These are phyloP conservation scores for Chloromyia formosa DNA, from an alignment of 2,888 invertebrate species.

Conservation along the genomic window DNA sequence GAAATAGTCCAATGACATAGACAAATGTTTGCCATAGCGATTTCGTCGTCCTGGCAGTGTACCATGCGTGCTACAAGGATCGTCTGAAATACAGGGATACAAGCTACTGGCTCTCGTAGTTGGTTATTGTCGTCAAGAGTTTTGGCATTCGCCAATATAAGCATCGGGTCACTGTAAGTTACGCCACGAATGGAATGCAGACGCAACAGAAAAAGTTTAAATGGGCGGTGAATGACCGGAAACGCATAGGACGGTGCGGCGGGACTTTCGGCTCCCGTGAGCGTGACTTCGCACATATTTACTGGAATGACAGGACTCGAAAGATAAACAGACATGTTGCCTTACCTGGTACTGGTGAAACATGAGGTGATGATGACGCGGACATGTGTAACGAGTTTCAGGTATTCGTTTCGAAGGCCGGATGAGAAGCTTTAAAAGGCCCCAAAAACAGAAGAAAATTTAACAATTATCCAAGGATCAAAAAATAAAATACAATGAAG, in stretches of 20 bases:
- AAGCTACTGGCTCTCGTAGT: too few relatives aligned
- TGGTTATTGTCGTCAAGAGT: background rate
- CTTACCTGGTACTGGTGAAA: too few relatives aligned
- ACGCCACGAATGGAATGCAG: background rate
- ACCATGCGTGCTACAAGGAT: too few relatives aligned
- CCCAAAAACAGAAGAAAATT: too few relatives aligned
- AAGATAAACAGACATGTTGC: conserved; percentile 8
- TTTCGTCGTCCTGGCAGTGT: conserved; percentile 9
- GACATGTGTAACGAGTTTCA: too few relatives aligned
- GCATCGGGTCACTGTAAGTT: background rate
- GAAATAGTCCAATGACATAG: conserved; percentile 39
- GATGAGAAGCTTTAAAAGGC: background rate
- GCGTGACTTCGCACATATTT: conserved; percentile 1
- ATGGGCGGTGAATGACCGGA: too few relatives aligned
- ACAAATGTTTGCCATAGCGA: conserved; percentile 40
- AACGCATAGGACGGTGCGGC: background rate
- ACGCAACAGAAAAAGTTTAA: background rate
- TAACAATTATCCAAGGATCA: too few relatives aligned
- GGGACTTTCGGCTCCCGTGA: conserved; percentile 12
- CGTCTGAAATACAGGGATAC: background rate
- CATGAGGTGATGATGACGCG: background rate
- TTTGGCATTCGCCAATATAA: background rate
- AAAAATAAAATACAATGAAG: too few relatives aligned
- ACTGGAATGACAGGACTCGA: background rate
- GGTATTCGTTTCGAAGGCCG: background rate